Percentiles rank a stretch among this genome's conserved stretches.
Evolutionary conservation across 2,113 vertebrate genomes (phyloP).

Genomic region (Scomber scombrus): DNA sequence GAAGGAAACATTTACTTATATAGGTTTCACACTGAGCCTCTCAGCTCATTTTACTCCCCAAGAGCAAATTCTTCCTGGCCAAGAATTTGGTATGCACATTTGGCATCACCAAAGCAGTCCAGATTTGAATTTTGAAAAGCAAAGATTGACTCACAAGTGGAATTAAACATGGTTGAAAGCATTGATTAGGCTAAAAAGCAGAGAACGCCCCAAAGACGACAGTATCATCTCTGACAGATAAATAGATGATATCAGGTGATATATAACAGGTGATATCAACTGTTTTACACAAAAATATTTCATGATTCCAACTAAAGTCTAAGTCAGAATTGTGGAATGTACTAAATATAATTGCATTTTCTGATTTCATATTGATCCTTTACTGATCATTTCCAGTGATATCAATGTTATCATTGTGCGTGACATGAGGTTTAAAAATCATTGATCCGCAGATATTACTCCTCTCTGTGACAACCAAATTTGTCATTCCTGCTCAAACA

Average conservation of each 20-base stretch:
- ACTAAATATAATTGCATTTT: neutral
- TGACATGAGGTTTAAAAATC: neutral
- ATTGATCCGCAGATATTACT: neutral
- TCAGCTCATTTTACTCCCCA: constrained; percentile 50
- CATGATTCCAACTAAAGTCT: too few relatives aligned
- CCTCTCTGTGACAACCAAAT: neutral
- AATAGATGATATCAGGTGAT: neutral
- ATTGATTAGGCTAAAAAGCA: neutral
- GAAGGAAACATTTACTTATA: constrained; percentile 27
- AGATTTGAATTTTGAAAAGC: constrained; percentile 44
- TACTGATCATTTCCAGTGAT: neutral
- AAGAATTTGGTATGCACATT: constrained; percentile 35
- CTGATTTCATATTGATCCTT: neutral
- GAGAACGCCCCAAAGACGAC: neutral
- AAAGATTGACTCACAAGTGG: neutral
- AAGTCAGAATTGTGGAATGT: too few relatives aligned
- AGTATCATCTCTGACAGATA: neutral
- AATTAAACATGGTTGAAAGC: constrained; percentile 9
- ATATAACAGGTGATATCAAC: neutral
- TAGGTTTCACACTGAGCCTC: neutral
- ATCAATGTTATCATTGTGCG: neutral
- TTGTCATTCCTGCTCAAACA: neutral
- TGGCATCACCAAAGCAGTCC: constrained; percentile 17
- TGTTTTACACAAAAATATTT: too few relatives aligned
- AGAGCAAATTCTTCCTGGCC: constrained; percentile 53